Conservation (phyloP, 2,113 vertebrate genomes). For the Tenrec ecaudatus region DNA sequence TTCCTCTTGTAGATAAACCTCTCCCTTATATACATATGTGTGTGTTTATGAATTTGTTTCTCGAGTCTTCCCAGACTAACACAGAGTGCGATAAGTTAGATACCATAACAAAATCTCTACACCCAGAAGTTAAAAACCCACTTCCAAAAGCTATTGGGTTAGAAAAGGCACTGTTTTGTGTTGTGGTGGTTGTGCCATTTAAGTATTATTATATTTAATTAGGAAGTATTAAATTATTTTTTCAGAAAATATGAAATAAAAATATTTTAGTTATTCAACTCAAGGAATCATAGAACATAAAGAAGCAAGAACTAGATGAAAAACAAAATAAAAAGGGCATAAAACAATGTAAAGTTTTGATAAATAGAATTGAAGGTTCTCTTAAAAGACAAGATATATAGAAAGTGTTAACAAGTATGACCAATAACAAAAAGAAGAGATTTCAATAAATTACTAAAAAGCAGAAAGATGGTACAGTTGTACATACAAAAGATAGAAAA, state of each 20-base stretch:
- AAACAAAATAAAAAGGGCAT: not conserved
- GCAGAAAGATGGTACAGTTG: not conserved
- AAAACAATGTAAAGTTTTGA: not conserved
- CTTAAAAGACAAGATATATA: conserved; percentile 26
- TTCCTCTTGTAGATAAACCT: too few species aligned
- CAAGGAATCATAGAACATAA: not conserved
- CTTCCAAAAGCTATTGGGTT: not conserved
- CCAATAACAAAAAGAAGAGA: not conserved
- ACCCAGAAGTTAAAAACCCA: not conserved
- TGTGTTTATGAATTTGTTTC: too few species aligned
- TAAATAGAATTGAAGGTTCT: not conserved
- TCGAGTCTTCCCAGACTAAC: too few species aligned
- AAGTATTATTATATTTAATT: conserved; percentile 4
- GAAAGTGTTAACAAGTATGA: not conserved
- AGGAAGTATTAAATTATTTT: not conserved
- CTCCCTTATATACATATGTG: too few species aligned
- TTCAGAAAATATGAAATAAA: not conserved
- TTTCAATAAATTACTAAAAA: not conserved
- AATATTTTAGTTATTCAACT: conserved; percentile 5
- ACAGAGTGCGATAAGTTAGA: not conserved
- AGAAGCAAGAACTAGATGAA: not conserved
- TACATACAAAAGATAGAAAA: not conserved
- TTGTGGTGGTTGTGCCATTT: not conserved
- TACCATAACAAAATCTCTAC: not conserved
- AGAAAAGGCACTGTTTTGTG: not conserved